phyloP scores from a whole-genome alignment of 2,113 vertebrate species.

The Perca fluviatilis region DNA sequence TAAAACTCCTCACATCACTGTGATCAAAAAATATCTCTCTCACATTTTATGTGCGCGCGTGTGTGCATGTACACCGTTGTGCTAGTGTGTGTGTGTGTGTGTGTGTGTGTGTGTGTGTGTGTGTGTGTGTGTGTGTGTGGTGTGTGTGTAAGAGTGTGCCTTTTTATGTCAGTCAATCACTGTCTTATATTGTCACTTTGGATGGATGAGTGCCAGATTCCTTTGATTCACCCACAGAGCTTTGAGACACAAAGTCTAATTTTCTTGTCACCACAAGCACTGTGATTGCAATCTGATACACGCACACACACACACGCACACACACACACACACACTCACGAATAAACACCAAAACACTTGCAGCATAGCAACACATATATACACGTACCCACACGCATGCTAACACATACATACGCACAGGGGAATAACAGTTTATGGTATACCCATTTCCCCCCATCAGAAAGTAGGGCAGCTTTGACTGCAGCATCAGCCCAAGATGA shows the following conservation, averaged over 20 bases:
- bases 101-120: background rate
- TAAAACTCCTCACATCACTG: slow-evolving; percentile 67
- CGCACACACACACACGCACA: slow-evolving; percentile 58
- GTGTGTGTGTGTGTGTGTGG: background rate
- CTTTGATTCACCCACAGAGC: slow-evolving; percentile 77
- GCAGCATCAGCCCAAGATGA: slow-evolving; percentile 76
- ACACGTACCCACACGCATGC: slow-evolving; percentile 6
- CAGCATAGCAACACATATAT: slow-evolving; percentile 3
- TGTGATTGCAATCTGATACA: slow-evolving; percentile 72
- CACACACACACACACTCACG: slow-evolving; percentile 42
- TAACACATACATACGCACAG: slow-evolving; percentile 52
- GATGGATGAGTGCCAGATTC: slow-evolving; percentile 79
- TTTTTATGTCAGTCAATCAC: slow-evolving; percentile 73
- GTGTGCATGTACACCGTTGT: slow-evolving; percentile 6
- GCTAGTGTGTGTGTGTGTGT: background rate
- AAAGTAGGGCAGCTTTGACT: slow-evolving; percentile 84
- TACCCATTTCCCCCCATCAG: slow-evolving; percentile 70
- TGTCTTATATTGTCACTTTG: slow-evolving; percentile 75
- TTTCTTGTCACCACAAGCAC: slow-evolving; percentile 73
- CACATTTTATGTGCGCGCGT: slow-evolving; percentile 13
- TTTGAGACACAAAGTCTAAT: slow-evolving; percentile 77
- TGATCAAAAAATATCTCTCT: slow-evolving; percentile 62
- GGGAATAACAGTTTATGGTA: slow-evolving; percentile 77
- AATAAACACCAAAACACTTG: slow-evolving; percentile 54
- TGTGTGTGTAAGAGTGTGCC: slow-evolving; percentile 7